Percentiles rank a stretch among this genome's conserved stretches.
Conservation (phyloP, 1,140 invertebrate genomes). For the Drosophila santomea region DNA sequence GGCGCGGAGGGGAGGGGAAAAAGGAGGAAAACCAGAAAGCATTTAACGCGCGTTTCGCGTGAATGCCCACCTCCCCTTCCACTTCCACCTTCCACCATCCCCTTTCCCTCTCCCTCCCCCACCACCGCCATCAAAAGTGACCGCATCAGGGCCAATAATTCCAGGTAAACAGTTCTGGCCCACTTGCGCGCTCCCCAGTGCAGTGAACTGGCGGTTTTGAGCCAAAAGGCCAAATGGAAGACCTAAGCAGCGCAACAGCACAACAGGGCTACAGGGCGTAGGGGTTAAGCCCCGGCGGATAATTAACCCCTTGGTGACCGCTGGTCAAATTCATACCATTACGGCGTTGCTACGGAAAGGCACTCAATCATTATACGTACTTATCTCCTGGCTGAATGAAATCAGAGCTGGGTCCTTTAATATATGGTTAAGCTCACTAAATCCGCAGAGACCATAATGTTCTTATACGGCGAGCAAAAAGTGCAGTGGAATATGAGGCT, state of each 20-base stretch:
- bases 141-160: conserved; percentile 26
- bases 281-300: conserved; percentile 12
- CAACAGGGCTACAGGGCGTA: too few species aligned
- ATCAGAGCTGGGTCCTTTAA: too few species aligned
- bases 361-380: too few species aligned
- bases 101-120: neutral
- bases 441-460: too few species aligned
- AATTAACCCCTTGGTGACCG: conserved; percentile 17
- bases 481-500: too few species aligned
- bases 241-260: neutral
- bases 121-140: conserved; percentile 18
- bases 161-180: conserved; percentile 21
- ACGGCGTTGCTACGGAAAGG: too few species aligned
- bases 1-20: neutral
- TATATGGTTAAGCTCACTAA: neutral
- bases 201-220: conserved; percentile 25
- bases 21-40: conserved; percentile 47
- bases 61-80: conserved; percentile 20
- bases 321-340: too few species aligned
- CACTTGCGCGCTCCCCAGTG: conserved; percentile 20
- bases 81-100: too few species aligned
- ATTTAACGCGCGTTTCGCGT: conserved; percentile 72
- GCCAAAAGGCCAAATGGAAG: neutral
- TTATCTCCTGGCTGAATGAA: too few species aligned
- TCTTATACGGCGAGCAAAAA: too few species aligned